phyloP scores from a whole-genome alignment of 2,888 invertebrate genomes.

The Caenorhabditis doughertyi region DNA sequence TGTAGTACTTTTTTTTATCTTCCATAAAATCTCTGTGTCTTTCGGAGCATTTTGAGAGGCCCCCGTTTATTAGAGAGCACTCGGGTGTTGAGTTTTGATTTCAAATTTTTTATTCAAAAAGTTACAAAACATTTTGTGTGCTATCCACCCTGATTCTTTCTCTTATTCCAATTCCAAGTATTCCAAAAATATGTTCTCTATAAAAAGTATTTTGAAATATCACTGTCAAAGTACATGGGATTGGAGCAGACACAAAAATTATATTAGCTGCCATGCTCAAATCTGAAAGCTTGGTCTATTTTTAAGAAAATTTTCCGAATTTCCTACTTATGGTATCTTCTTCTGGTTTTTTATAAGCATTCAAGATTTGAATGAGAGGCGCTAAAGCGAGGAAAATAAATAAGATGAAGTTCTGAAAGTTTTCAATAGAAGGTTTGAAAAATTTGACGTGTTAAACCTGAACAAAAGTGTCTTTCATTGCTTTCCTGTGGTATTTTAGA shows the following conservation, averaged over 20 bases:
- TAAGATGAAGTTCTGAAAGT: neutral
- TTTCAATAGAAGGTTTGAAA: neutral
- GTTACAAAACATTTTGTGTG: too few species aligned
- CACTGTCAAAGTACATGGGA: conserved; percentile 28
- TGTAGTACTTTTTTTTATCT: too few species aligned
- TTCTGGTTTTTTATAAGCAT: neutral
- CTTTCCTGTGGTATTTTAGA: neutral
- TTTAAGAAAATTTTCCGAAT: neutral
- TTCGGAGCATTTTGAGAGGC: too few species aligned
- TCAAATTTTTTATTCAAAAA: neutral
- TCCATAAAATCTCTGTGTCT: too few species aligned
- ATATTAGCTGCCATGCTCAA: conserved; percentile 6
- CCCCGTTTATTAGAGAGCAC: too few species aligned
- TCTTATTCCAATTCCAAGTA: neutral
- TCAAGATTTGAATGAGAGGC: neutral
- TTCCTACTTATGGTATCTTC: conserved; percentile 10
- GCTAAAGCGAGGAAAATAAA: conserved; percentile 1
- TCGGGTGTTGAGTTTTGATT: too few species aligned
- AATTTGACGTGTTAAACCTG: neutral
- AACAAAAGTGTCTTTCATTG: neutral
- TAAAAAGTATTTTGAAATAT: conserved; percentile 30
- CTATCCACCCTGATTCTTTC: too few species aligned
- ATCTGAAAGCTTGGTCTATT: neutral
- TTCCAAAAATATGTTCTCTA: conserved; percentile 1
- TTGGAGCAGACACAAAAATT: conserved; percentile 34